Conservation (phyloP, 2,113 vertebrate species). For the Choloepus hoffmanni region DNA sequence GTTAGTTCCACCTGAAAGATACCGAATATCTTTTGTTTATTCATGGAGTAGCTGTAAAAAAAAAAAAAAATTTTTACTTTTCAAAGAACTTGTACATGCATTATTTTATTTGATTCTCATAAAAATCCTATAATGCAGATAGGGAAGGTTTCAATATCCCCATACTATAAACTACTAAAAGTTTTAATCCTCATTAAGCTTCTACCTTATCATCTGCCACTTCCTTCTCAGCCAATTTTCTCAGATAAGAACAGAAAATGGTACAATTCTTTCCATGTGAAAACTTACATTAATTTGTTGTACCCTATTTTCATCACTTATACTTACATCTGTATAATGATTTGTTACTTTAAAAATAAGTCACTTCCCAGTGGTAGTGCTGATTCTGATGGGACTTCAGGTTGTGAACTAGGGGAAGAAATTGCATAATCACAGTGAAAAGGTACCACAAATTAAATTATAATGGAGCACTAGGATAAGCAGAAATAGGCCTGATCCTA, state of each 20-base stretch:
- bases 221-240: constrained; percentile 43
- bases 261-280: neutral
- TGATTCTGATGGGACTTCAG: constrained; percentile 1
- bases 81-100: neutral
- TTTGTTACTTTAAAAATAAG: constrained; percentile 61
- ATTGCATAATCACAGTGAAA: constrained; percentile 63
- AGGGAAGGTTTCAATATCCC: neutral
- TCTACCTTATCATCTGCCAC: neutral
- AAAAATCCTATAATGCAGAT: neutral
- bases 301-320: neutral
- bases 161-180: neutral
- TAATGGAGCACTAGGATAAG: constrained; percentile 2
- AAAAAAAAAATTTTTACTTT: neutral
- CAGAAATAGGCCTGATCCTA: constrained; percentile 41
- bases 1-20: neutral
- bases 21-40: neutral
- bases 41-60: neutral
- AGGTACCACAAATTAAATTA: constrained; percentile 67
- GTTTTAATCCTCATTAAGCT: neutral
- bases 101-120: neutral
- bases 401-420: constrained; percentile 6
- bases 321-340: constrained; percentile 32
- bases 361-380: neutral
- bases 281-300: constrained; percentile 5
- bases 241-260: constrained; percentile 4